Conservation (phyloP, 2,113 vertebrate genomes). For the Perca fluviatilis region DNA sequence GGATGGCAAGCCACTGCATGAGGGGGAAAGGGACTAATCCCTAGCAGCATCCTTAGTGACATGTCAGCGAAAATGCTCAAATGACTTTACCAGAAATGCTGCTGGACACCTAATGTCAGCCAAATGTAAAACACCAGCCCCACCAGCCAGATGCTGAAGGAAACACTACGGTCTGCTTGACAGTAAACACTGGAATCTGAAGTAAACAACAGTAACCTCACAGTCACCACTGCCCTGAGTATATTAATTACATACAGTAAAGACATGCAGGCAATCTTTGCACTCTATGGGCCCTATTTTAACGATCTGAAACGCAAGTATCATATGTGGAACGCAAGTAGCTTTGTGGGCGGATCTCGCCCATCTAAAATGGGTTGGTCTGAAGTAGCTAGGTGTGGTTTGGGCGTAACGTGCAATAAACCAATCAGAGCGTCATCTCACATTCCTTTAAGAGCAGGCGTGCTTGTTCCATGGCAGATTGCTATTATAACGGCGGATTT, state of each 20-base stretch:
- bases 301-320: too few relatives aligned
- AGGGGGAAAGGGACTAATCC: constrained; percentile 35
- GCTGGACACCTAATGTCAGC: constrained; percentile 14
- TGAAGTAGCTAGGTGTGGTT: too few relatives aligned
- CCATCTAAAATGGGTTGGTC: too few relatives aligned
- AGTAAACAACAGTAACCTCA: not conserved
- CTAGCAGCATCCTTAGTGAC: not conserved
- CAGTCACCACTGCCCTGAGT: not conserved
- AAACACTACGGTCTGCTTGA: not conserved
- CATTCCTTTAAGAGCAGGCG: too few relatives aligned
- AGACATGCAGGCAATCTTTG: not conserved
- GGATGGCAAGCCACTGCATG: constrained; percentile 25
- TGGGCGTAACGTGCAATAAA: too few relatives aligned
- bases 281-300: too few relatives aligned
- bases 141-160: not conserved
- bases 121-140: not conserved
- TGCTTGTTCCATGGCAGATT: too few relatives aligned
- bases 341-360: too few relatives aligned
- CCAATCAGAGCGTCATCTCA: too few relatives aligned
- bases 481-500: too few relatives aligned
- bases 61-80: constrained; percentile 23
- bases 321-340: too few relatives aligned
- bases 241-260: not conserved
- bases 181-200: not conserved
- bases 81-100: constrained; percentile 1